phyloP scores from a whole-genome alignment of 1,140 invertebrate species.

The Zaprionus tsacasi region DNA sequence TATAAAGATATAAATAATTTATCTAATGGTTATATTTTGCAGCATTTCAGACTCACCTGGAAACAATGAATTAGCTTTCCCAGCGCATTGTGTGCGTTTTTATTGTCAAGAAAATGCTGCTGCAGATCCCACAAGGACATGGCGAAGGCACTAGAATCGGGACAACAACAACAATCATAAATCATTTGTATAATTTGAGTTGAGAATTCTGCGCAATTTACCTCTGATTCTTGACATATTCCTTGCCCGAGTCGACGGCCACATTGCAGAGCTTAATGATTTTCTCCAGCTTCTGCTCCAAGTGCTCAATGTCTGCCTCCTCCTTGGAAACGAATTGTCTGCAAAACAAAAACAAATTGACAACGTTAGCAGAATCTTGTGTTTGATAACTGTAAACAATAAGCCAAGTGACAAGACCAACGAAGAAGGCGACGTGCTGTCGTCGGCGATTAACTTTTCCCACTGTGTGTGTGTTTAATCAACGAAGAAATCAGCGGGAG shows the following conservation, averaged over 20 bases:
- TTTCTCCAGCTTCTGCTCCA: constrained; percentile 95
- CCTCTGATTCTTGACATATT: constrained; percentile 94
- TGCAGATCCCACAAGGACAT: constrained; percentile 94
- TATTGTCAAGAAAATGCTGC: constrained; percentile 90
- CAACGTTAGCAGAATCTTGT: constrained; percentile 59
- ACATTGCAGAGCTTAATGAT: constrained; percentile 92
- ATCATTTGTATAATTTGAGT: constrained; percentile 49
- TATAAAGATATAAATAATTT: not conserved
- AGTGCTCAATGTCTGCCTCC: constrained; percentile 92
- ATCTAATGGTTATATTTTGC: not conserved
- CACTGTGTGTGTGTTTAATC: constrained; percentile 48
- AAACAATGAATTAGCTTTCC: constrained; percentile 85
- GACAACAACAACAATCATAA: constrained; percentile 31
- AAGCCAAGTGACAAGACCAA: constrained; percentile 18
- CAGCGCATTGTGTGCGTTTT: constrained; percentile 83
- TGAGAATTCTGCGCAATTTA: constrained; percentile 76
- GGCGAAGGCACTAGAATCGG: constrained; percentile 88
- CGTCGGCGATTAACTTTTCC: constrained; percentile 49
- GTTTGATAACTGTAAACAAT: constrained; percentile 60
- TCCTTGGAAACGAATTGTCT: constrained; percentile 93
- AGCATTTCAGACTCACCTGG: constrained; percentile 85
- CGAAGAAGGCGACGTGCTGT: constrained; percentile 11
- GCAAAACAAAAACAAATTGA: constrained; percentile 49
- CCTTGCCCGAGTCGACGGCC: constrained; percentile 95
- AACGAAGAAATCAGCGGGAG: constrained; percentile 32